A percentile compares a stretch with the other conserved stretches of the same genome.
Conservation (phyloP, 2,797 vertebrate species). For the Acanthis flammea region DNA sequence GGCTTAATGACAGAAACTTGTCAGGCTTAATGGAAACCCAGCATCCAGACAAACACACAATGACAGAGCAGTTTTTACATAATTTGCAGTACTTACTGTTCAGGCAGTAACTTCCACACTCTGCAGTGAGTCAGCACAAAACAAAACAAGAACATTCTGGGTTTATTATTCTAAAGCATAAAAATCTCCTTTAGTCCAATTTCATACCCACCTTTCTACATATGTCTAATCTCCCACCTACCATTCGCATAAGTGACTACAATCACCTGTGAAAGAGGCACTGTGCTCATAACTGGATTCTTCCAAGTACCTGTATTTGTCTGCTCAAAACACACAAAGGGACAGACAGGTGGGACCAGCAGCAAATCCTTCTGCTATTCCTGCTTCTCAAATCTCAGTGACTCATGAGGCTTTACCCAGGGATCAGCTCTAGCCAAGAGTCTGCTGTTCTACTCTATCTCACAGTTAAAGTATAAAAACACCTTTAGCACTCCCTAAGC, state of each 20-base stretch:
- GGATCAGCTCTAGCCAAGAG: not conserved
- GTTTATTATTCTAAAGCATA: conserved; percentile 34
- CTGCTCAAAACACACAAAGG: not conserved
- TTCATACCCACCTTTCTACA: not conserved
- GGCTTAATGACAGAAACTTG: not conserved
- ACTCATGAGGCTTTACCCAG: not conserved
- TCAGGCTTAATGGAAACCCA: not conserved
- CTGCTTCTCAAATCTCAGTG: not conserved
- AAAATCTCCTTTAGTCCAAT: not conserved
- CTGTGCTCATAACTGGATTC: not conserved
- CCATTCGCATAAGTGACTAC: not conserved
- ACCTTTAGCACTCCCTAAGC: not conserved
- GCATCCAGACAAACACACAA: not conserved
- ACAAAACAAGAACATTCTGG: conserved; percentile 66
- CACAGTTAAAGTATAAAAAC: not conserved
- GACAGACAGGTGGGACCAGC: not conserved
- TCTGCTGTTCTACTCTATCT: not conserved
- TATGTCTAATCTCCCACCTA: not conserved
- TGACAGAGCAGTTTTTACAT: conserved; percentile 33
- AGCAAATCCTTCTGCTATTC: not conserved
- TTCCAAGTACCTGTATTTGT: not conserved
- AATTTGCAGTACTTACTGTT: conserved; percentile 89
- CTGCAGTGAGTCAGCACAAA: conserved; percentile 81
- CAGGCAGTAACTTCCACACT: conserved; percentile 96
- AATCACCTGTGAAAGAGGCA: not conserved